Conservation (phyloP, 1,140 invertebrate species). For the Stegodyphus dumicola region DNA sequence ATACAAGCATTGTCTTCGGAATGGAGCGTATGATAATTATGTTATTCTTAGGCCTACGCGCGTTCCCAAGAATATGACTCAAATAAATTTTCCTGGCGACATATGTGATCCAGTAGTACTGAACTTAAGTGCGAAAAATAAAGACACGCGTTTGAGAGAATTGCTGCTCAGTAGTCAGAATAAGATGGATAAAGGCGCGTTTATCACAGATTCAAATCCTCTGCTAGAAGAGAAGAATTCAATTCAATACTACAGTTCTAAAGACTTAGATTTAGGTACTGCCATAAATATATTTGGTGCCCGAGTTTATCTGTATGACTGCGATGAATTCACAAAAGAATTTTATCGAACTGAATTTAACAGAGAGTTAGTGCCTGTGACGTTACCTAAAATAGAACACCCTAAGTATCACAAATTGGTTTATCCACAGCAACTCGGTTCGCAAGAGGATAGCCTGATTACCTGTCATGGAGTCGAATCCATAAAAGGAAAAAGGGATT, state of each 20-base stretch:
- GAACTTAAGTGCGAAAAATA: background rate
- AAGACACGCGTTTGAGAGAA: background rate
- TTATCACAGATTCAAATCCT: conserved; percentile 5
- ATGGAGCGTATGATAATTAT: background rate
- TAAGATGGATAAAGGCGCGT: background rate
- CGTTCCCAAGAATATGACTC: background rate
- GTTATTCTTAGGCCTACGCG: background rate
- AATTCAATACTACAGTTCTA: background rate
- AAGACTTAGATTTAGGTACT: conserved; percentile 18
- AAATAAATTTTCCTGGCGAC: background rate
- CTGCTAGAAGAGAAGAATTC: too few relatives aligned
- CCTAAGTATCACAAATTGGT: conserved; percentile 5
- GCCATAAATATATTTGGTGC: conserved; percentile 19
- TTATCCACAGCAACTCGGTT: background rate
- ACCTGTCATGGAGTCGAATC: background rate
- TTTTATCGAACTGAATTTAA: background rate
- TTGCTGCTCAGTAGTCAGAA: background rate
- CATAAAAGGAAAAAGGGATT: background rate
- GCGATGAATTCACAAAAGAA: conserved; percentile 24
- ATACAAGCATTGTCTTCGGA: background rate
- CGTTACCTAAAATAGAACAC: background rate
- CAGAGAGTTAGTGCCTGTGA: conserved; percentile 7
- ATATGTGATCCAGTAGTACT: background rate
- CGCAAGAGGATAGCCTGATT: background rate
- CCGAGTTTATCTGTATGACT: conserved; percentile 4